phyloP scores from a whole-genome alignment of 2,888 invertebrate genomes.

The Scotopteryx bipunctaria region DNA sequence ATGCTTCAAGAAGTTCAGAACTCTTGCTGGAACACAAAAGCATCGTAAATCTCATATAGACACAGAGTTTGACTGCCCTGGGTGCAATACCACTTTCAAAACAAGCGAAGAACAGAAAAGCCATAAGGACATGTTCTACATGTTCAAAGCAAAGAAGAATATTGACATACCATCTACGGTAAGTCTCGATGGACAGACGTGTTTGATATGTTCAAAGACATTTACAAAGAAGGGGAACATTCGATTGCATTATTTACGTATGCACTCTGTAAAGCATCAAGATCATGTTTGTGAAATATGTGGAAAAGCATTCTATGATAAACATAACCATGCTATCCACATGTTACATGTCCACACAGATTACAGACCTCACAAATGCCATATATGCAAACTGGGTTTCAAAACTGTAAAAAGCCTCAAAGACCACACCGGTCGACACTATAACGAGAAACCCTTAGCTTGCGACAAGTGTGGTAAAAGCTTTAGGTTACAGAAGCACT shows the following conservation, averaged over 20 bases:
- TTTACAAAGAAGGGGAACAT: slow-evolving; percentile 12
- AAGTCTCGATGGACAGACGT: slow-evolving; percentile 6
- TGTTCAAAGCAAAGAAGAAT: slow-evolving; percentile 2
- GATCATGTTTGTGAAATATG: slow-evolving; percentile 83
- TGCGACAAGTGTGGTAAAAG: slow-evolving; percentile 59
- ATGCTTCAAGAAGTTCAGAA: slow-evolving; percentile 52
- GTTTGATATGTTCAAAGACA: slow-evolving; percentile 15
- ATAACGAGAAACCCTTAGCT: slow-evolving; percentile 51
- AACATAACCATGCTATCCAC: slow-evolving; percentile 83
- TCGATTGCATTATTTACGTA: slow-evolving; percentile 1
- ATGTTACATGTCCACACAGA: slow-evolving; percentile 74
- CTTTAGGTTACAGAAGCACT: slow-evolving; percentile 54
- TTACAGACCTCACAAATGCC: slow-evolving; percentile 57
- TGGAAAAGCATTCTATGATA: slow-evolving; percentile 84
- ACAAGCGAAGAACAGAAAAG: slow-evolving; percentile 3
- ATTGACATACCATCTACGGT: slow-evolving; percentile 1
- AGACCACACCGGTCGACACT: slow-evolving; percentile 57
- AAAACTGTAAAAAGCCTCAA: slow-evolving; percentile 46
- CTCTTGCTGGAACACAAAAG: slow-evolving; percentile 37
- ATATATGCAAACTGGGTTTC: slow-evolving; percentile 63
- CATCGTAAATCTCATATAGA: slow-evolving; percentile 7
- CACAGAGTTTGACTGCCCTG: slow-evolving; percentile 7
- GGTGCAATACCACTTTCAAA: slow-evolving; percentile 12
- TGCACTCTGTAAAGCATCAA: slow-evolving; percentile 38
- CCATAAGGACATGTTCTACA: slow-evolving; percentile 6